Conservation (phyloP, 2,888 invertebrate genomes). For the Diploptera punctata region DNA sequence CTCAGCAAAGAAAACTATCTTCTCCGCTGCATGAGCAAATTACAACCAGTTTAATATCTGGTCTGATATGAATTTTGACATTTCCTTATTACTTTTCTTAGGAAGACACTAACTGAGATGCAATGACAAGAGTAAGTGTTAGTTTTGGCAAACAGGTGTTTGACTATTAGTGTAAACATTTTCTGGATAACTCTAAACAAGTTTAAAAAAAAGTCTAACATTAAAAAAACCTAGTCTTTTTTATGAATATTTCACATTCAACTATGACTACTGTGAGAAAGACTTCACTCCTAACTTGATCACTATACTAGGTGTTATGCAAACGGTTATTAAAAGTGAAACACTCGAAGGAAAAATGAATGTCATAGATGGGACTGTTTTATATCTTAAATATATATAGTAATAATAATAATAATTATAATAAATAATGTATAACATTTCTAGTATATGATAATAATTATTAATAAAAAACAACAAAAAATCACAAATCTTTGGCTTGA, state of each 20-base stretch:
- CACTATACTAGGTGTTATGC: constrained; percentile 26
- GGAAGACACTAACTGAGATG: constrained; percentile 20
- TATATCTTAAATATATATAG: constrained; percentile 7
- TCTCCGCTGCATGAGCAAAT: constrained; percentile 16
- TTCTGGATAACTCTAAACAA: constrained; percentile 7
- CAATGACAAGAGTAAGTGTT: not conserved
- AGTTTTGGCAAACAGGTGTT: not conserved
- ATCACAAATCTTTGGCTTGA: constrained; percentile 86
- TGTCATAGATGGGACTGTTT: not conserved
- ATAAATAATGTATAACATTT: constrained; percentile 37
- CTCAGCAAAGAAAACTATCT: not conserved
- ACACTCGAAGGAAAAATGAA: constrained; percentile 25
- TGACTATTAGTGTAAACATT: not conserved
- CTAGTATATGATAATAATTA: constrained; percentile 32
- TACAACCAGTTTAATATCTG: not conserved
- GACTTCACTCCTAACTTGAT: constrained; percentile 36
- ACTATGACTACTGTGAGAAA: constrained; percentile 28
- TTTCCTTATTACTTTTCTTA: constrained; percentile 16
- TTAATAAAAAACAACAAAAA: constrained; percentile 50
- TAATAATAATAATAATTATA: constrained; percentile 23
- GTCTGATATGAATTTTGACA: constrained; percentile 20
- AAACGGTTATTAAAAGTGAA: constrained; percentile 30
- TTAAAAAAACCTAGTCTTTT: constrained; percentile 11
- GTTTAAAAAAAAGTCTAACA: constrained; percentile 12
- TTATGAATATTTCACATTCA: constrained; percentile 25